These are phyloP conservation scores for Bombycilla garrulus DNA, from an alignment of 2,113 vertebrate species.

Conservation along the genomic window DNA sequence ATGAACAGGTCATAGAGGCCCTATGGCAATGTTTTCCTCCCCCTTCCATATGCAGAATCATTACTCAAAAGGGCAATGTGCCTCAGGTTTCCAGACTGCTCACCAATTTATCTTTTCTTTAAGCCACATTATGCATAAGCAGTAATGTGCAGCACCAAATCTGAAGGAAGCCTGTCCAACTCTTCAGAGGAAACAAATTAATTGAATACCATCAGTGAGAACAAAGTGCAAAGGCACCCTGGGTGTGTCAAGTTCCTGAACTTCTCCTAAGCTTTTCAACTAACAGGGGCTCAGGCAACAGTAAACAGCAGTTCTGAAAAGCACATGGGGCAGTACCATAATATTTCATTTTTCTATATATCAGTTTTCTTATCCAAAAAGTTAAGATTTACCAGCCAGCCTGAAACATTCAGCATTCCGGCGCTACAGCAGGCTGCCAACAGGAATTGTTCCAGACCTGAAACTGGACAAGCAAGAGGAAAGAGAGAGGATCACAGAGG, in stretches of 20 bases:
- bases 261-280: neutral
- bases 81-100: slow-evolving; percentile 5
- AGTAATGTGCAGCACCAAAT: neutral
- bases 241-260: neutral
- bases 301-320: neutral
- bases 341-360: neutral
- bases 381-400: neutral
- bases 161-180: neutral
- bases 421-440: neutral
- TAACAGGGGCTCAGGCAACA: neutral
- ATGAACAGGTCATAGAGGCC: slow-evolving; percentile 3
- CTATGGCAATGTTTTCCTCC: neutral
- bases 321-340: neutral
- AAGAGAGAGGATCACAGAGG: neutral
- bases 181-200: neutral
- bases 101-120: slow-evolving; percentile 27
- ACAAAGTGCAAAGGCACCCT: neutral
- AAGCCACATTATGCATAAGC: neutral
- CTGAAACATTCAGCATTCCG: neutral
- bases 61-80: slow-evolving; percentile 26
- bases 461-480: neutral
- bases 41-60: neutral
- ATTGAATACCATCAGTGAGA: neutral
- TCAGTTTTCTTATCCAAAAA: neutral
- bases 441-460: neutral